Evolutionary conservation across 2,113 vertebrate species (phyloP).

Genomic region (Petromus typicus): DNA sequence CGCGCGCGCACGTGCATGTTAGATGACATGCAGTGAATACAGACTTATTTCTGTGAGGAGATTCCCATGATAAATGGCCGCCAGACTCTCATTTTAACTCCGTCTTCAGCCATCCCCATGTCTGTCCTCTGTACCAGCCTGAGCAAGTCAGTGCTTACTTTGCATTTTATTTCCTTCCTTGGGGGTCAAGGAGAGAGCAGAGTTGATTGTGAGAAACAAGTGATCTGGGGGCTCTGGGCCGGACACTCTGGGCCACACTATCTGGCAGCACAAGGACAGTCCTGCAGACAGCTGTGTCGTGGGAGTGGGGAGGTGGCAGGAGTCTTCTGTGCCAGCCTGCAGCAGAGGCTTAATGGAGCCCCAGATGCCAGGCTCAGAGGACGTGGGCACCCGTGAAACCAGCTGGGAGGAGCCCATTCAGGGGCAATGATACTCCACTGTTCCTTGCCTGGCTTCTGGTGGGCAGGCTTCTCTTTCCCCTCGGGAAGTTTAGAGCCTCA

Average conservation of each 20-base stretch:
- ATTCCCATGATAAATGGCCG: not conserved
- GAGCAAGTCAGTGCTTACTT: rapidly evolving
- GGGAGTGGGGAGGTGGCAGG: not conserved
- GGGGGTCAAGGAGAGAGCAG: not conserved
- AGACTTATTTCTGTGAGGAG: not conserved
- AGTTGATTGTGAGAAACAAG: not conserved
- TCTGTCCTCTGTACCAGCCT: not conserved
- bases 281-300: not conserved
- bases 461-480: not conserved
- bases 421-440: not conserved
- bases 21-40: not conserved
- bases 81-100: not conserved
- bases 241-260: rapidly evolving
- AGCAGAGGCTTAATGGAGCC: not conserved
- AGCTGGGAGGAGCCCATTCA: not conserved
- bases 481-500: not conserved
- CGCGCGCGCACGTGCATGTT: too few relatives aligned
- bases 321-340: not conserved
- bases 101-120: not conserved
- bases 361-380: not conserved
- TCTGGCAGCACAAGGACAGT: rapidly evolving
- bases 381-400: rapidly evolving
- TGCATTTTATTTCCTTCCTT: not conserved
- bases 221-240: not conserved
- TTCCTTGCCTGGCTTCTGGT: not conserved